Evolutionary conservation across 2,113 vertebrate genomes (phyloP).

Genomic region (Prietella phreatophila): DNA sequence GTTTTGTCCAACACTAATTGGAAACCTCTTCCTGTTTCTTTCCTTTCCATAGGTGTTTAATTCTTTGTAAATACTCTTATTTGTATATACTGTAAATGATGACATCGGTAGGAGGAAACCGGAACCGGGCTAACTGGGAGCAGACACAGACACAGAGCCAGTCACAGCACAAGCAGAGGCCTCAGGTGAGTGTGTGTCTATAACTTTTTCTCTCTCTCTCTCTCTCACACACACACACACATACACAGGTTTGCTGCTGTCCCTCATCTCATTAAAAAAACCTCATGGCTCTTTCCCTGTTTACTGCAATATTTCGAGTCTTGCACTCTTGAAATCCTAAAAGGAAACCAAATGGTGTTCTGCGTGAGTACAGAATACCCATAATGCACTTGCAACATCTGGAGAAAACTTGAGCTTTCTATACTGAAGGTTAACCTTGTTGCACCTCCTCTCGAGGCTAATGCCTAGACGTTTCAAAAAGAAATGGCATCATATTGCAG

Average conservation of each 20-base stretch:
- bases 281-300: neutral
- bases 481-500: neutral
- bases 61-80: conserved; percentile 99
- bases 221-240: neutral
- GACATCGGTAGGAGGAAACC: conserved; percentile 95
- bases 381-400: neutral
- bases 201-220: neutral
- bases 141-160: conserved; percentile 96
- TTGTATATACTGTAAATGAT: conserved; percentile 99
- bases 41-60: conserved; percentile 76
- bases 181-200: conserved; percentile 65
- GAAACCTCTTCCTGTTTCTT: conserved; percentile 43
- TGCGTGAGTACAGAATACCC: neutral
- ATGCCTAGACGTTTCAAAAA: neutral
- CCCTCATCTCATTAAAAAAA: neutral
- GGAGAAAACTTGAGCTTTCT: neutral
- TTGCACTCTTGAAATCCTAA: neutral
- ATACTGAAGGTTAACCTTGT: neutral
- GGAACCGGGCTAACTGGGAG: conserved; percentile 95
- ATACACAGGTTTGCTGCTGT: neutral
- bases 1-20: neutral
- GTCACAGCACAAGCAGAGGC: conserved; percentile 87
- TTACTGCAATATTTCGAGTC: neutral
- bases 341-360: neutral
- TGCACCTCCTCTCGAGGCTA: neutral